Base-by-base conservation (phyloP, 2,113 vertebrate genomes). In the Falcunculus frontatus region DNA sequence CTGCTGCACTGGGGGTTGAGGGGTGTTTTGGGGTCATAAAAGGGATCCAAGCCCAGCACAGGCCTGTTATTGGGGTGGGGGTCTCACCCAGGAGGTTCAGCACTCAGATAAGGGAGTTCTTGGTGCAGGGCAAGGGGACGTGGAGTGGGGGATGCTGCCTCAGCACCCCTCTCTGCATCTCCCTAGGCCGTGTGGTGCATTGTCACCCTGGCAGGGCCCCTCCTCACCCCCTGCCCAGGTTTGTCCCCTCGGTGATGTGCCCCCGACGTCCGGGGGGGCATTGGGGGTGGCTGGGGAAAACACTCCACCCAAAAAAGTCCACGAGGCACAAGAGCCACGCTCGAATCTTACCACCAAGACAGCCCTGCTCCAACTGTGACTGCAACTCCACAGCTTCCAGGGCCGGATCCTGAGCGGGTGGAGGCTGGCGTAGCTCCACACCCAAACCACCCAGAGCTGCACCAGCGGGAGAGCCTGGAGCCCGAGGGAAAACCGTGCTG, bases 401-500 rank as follows among this genome's bases (percentile, higher is more conserved):
- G 93, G 93, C 60, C 73, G 63, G 91, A 70, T 95, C 94, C 91
- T 4, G 75, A 90, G 68, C 55, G 32, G 83, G 79, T 25, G 86
- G 56, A 95, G 89, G 89, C 44, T 62, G 91, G 37, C 7, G n/a
- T 0, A 17, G 75, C 95, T 89, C 86, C 84, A 64, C 89, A 72
- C 76, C 95, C 93, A 13, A 52, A 84, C 3, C 85, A 35, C 83
- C 87, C 53, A 3, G 56, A 69, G 88, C 63, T 79, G 90, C 90
- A 88, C 90, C 92, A 82, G 92, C 39, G 35, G 89, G 88, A 87
- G 87, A 70, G 39, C 60, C 21, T 7, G 27, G 85, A 97, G 95
- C 94, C 94, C 75, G 19, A 90, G 93, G 93, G 91, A 88, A 87
- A 96, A 68, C 19, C 27, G 84, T 76, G 92, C 93, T 97, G 91